phyloP scores from a whole-genome alignment of 2,888 invertebrate species.

The Plagodis dolabraria region DNA sequence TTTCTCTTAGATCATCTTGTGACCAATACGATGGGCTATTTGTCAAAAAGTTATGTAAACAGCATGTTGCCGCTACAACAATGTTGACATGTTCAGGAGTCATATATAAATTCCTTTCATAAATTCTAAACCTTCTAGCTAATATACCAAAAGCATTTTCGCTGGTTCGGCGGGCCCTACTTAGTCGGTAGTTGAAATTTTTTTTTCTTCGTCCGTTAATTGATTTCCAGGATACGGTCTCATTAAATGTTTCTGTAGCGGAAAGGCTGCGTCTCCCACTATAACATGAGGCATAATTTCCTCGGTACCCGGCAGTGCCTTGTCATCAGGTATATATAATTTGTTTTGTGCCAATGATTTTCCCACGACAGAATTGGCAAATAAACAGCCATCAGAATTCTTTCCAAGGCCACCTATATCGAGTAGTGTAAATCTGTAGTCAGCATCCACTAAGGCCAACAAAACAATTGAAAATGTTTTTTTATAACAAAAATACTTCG shows the following conservation, averaged over 20 bases:
- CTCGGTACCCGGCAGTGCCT: not conserved
- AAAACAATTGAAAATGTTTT: constrained; percentile 32
- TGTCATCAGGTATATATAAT: constrained; percentile 3
- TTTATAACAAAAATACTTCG: constrained; percentile 31
- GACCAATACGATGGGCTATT: constrained; percentile 19
- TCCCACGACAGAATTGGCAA: constrained; percentile 1
- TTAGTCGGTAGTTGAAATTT: constrained; percentile 29
- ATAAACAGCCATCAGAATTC: constrained; percentile 28
- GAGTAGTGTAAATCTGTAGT: constrained; percentile 31
- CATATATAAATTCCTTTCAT: constrained; percentile 9
- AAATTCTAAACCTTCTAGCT: constrained; percentile 3
- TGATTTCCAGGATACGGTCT: constrained; percentile 4
- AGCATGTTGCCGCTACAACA: constrained; percentile 20
- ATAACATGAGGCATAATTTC: constrained; percentile 15
- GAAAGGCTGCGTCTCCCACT: constrained; percentile 19
- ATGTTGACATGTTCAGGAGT: constrained; percentile 7
- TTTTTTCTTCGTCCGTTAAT: constrained; percentile 17
- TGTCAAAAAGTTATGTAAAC: constrained; percentile 20
- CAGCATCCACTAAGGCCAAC: constrained; percentile 33
- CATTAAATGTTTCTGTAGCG: constrained; percentile 24
- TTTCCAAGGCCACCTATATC: constrained; percentile 35
- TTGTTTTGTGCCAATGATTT: constrained; percentile 1
- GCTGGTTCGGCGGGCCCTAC: constrained; percentile 26
- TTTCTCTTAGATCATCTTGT: constrained; percentile 10
- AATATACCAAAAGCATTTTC: constrained; percentile 31